Evolutionary conservation across 1,140 invertebrate genomes (phyloP), one percentile per base, ranked within the genome.

Genomic region (Antheraea mylitta): DNA sequence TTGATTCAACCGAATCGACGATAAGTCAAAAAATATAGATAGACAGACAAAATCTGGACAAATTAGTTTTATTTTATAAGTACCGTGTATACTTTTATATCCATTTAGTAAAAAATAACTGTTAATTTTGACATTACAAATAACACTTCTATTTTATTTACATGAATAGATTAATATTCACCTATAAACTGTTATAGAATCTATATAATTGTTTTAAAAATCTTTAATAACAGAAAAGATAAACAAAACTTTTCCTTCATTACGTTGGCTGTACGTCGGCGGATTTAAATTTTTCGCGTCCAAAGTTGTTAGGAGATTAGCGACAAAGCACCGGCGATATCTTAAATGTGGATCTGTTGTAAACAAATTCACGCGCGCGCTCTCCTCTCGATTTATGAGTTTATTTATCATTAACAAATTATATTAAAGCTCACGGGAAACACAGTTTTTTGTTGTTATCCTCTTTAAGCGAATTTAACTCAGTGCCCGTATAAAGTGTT

Each of bases 391-490:
- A 92, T 92, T 93, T 93, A 93, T 92, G 91, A 88, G 92, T 92
- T 93, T 93, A 92, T 92, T 92, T 92, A 92, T 93, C 92, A 92
- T 92, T 92, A 93, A 91, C 92, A 90, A 93, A 93, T 93, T 92
- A 85, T 76, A 87, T 92, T 87, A 90, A 90, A 86, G 83, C 82
- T 81, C 74, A 70, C 78, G 69, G 74, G 74, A 74, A 58, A 77
- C 76, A 85, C 80, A 79, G 68, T 81, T 83, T 86, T 87, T 86
- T 85, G 78, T 72, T 78, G 69, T 74, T 68, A 68, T 69, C 68
- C 63, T 71, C 67, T 76, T 77, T 75, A 69, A 42, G 68, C 65
- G 74, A 77, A 78, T 78, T 78, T 76, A 75, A 66, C 67, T 53
- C 45, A 53, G 45, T 53, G 64, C 53, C 68, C 61, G 70, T 71